Percentiles rank a stretch among this genome's conserved stretches.
These are phyloP conservation scores for Gymnorhina tibicen DNA, from an alignment of 2,113 vertebrate species.

Conservation along the genomic window DNA sequence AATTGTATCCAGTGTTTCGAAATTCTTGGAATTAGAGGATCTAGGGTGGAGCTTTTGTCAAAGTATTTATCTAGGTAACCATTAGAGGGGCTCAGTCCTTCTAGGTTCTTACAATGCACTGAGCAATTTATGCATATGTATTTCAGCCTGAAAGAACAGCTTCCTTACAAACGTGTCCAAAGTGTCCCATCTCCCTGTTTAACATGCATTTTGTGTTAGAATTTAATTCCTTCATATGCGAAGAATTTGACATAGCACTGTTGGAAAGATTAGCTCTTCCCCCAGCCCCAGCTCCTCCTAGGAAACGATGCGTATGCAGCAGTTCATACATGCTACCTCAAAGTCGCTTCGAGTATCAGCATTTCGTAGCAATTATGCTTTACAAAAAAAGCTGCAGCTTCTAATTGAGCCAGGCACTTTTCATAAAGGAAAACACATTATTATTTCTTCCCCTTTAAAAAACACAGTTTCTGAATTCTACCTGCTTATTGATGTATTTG, in stretches of 20 bases:
- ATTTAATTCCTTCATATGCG: constrained; percentile 7
- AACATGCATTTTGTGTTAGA: neutral
- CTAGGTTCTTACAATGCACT: neutral
- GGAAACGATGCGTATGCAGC: neutral
- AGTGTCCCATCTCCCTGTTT: neutral
- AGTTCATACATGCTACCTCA: neutral
- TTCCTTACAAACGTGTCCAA: neutral
- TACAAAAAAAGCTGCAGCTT: constrained; percentile 1
- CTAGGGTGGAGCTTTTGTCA: neutral
- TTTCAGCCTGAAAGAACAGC: neutral
- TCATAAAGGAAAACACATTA: neutral
- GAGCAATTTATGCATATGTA: rapidly evolving
- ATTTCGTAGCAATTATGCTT: neutral
- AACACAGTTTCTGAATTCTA: constrained; percentile 23
- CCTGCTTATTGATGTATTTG: constrained; percentile 57
- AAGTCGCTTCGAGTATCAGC: neutral
- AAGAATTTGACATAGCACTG: neutral
- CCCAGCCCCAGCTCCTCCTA: neutral
- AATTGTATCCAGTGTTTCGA: neutral
- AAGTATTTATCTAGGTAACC: neutral
- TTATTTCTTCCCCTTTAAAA: neutral
- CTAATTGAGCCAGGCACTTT: constrained; percentile 12
- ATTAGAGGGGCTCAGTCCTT: neutral
- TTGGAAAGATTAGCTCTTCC: neutral
- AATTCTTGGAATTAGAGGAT: constrained; percentile 22